Evolutionary conservation across 2,797 vertebrate species (phyloP), one percentile per base, ranked within the genome.

Genomic region (Lagothrix lagotricha): DNA sequence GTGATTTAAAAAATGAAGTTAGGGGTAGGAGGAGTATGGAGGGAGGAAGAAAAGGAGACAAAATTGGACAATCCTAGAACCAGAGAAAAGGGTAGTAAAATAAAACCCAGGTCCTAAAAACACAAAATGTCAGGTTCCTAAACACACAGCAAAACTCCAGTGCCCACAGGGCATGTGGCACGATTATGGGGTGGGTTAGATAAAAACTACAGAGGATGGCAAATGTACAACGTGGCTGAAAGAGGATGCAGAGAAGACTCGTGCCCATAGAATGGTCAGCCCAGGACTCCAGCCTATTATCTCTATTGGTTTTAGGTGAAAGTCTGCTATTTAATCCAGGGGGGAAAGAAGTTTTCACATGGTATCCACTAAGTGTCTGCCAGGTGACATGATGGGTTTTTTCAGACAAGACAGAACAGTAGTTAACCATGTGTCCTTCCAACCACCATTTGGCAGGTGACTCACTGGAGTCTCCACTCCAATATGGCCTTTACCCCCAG

Each of bases 211-310:
- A 28, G 20, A n/a, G 19, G 3, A 13, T 36, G 58, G 80, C 54
- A 83, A 39, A 36, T 6, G 4, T 6, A 58, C 15, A 67, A n/a
- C 0, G 11, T n/a, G 7, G 22, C 44, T 39, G 39, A 28, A 48
- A 4, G 26, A 48, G 33, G 11, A 28, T 12, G 11, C 19, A 24
- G 14, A 76, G 41, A n/a, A 50, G n/a, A 87, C 19, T 41, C 14
- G 4, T 75, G 6, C 20, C n/a, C 14, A 1, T 14, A 39, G 14
- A 36, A 46, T 26, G 33, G 12, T 8, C 8, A n/a, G 10, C 50
- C 6, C 6, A 6, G 5, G 7, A 22, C 11, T 54, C 4, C 3
- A 70, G 30, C 20, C 48, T 44, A 1, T 3, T 22, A 20, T 5
- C 3, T 41, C 12, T 41, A 1, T 79, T 39, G 20, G n/a, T 85